Conservation (phyloP, 2,888 invertebrate genomes). For the Linnaemya tessellans region DNA sequence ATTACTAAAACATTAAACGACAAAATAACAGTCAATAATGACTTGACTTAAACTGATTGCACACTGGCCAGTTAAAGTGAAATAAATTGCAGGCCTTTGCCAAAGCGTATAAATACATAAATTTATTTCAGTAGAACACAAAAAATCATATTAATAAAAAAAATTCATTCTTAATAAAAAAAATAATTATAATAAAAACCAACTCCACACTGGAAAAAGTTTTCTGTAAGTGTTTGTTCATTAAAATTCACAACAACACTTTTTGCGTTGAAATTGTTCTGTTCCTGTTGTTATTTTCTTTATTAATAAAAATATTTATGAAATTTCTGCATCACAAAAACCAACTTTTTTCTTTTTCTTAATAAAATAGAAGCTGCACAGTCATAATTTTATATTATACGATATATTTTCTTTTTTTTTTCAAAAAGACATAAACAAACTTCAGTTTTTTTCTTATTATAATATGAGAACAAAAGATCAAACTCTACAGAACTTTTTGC, state of each 20-base stretch:
- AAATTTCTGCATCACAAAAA: background rate
- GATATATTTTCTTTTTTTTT: background rate
- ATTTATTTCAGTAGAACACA: no score
- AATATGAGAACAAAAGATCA: background rate
- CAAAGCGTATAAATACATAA: background rate
- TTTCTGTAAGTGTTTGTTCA: background rate
- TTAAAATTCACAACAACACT: background rate
- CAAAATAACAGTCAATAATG: constrained; percentile 15
- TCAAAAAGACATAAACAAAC: background rate
- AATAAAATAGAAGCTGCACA: background rate
- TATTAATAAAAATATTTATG: background rate
- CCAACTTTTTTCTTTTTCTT: background rate
- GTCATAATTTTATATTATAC: background rate
- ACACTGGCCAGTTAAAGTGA: background rate
- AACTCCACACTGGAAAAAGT: background rate
- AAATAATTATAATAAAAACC: background rate
- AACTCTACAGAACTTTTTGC: background rate
- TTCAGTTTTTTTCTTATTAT: constrained; percentile 7
- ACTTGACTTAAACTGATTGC: background rate
- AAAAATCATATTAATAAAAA: background rate
- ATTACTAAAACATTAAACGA: constrained; percentile 1
- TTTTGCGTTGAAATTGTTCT: background rate
- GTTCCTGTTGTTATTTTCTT: background rate
- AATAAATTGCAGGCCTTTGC: background rate
- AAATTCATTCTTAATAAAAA: background rate